phyloP scores from a whole-genome alignment of 2,797 vertebrate species.

The Anolis apletophallus region DNA sequence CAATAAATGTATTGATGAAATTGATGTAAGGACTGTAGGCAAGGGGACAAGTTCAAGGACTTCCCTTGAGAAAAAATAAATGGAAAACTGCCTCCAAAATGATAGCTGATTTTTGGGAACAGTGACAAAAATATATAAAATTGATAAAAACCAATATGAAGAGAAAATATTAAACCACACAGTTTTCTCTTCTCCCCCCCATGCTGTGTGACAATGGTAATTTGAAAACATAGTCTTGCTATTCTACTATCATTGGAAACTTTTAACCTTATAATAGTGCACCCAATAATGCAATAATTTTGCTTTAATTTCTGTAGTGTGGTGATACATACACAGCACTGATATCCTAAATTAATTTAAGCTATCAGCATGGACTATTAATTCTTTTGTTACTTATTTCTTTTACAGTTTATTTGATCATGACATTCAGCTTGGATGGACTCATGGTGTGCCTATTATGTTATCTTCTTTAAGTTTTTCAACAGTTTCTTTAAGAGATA shows the following conservation, averaged over 20 bases:
- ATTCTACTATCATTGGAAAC: background rate
- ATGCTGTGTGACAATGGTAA: background rate
- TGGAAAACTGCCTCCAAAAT: background rate
- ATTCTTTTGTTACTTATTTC: background rate
- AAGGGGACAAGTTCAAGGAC: background rate
- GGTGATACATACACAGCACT: background rate
- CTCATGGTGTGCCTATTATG: slow-evolving; percentile 12
- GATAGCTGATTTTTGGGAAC: background rate
- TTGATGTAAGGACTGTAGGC: background rate
- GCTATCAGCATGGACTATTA: background rate
- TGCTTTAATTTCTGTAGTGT: rapidly evolving
- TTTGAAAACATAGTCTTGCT: background rate
- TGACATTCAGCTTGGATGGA: background rate
- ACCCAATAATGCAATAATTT: background rate
- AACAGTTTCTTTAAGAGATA: slow-evolving; percentile 40
- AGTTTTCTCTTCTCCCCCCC: background rate
- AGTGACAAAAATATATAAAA: background rate
- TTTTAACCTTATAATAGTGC: background rate
- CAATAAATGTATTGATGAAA: background rate
- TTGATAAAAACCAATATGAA: background rate
- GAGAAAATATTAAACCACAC: background rate
- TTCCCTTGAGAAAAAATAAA: background rate
- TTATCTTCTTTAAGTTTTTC: slow-evolving; percentile 17
- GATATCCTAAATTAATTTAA: background rate
- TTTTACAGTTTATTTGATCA: slow-evolving; percentile 31